Base-by-base conservation (phyloP, 2,113 vertebrate genomes). In the Meriones unguiculatus region DNA sequence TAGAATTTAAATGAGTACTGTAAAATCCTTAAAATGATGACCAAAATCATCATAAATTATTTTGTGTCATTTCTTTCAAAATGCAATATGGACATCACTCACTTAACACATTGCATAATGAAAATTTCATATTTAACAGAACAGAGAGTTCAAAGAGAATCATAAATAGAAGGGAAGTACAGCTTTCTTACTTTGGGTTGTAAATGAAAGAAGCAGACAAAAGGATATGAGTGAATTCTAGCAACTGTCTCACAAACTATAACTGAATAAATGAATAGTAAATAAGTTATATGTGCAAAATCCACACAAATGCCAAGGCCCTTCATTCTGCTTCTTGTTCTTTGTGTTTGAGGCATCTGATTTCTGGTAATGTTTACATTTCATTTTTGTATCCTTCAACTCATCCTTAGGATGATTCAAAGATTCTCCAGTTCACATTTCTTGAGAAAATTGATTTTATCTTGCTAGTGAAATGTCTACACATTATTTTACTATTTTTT, bases 1-100 rank as follows among this genome's bases (percentile, higher is more conserved):
- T 52, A 91, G 50, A 97, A 87, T 93, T 91, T 94, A 96, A 97
- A 80, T 81, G 28, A 95, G n/a, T 50, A 70, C 78, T 87, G 69
- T 20, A 91, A 95, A 90, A n/a, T 90, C 22, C 70, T 76, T 41
- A 76, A 85, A 96, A n/a, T 87, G 38, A 91, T 84, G 15, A 57
- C 7, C 15, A 75, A 92, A 86, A 67, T 89, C 91, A 91, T 85
- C 30, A 62, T 91, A 76, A 67, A 80, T 25, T 90, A 86, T 80
- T 94, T 64, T 82, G 3, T 85, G 2, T 41, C 69, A 76, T 87
- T 95, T 85, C 17, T 52, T 95, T 80, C 50, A 88, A 91, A 89
- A 24, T 85, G 32, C 32, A 95, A 1, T 8, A 46, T 80, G 7
- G 52, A 67, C 69, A 8, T 82, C 54, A 76, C 70, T 89, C 38